These are phyloP conservation scores for Lasiommata megera DNA, from an alignment of 2,888 invertebrate genomes.

Conservation along the genomic window DNA sequence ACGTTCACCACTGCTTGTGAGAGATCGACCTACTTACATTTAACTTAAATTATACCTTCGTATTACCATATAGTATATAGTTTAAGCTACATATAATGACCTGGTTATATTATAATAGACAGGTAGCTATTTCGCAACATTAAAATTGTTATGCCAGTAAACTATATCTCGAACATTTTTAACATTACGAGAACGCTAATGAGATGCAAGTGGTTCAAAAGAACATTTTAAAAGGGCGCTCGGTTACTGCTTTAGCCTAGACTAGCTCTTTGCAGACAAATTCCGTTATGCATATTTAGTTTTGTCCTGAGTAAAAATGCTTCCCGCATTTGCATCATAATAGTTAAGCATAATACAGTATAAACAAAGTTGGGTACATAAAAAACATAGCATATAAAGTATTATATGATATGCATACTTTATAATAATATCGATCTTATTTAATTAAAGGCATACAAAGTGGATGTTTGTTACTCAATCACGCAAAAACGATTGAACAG, in stretches of 20 bases:
- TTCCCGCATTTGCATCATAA: conserved; percentile 2
- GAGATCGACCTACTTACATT: too few species aligned
- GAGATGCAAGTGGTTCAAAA: conserved; percentile 9
- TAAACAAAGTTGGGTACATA: too few species aligned
- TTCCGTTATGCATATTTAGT: conserved; percentile 6
- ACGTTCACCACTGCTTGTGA: too few species aligned
- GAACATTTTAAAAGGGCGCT: conserved; percentile 7
- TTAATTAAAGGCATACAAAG: too few species aligned
- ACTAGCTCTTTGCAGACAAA: conserved; percentile 1
- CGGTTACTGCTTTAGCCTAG: conserved; percentile 7
- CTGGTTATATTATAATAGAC: neutral
- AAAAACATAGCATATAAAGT: too few species aligned
- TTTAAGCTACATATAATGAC: too few species aligned
- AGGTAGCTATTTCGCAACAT: neutral
- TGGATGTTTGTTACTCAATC: too few species aligned
- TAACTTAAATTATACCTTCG: too few species aligned
- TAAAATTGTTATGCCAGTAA: neutral
- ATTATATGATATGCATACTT: neutral
- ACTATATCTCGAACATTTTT: neutral
- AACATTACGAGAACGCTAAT: conserved; percentile 5
- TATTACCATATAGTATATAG: too few species aligned
- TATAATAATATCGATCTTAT: too few species aligned
- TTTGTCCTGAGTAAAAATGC: conserved; percentile 1
- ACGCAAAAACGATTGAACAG: too few species aligned
- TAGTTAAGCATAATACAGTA: neutral